phyloP scores from a whole-genome alignment of 2,888 invertebrate genomes.

The Agapetus fuscipes region DNA sequence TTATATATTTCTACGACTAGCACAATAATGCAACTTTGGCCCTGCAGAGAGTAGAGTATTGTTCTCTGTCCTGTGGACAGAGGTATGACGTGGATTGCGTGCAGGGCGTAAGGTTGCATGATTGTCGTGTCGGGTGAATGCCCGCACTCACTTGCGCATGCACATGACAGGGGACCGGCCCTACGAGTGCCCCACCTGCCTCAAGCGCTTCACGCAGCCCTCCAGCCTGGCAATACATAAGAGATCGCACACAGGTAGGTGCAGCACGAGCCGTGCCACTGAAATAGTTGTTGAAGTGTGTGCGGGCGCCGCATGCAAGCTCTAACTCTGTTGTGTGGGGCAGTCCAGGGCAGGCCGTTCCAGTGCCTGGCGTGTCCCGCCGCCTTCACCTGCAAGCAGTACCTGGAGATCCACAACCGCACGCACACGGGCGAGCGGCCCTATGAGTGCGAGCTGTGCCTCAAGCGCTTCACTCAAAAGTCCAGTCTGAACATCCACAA shows the following conservation, averaged over 20 bases:
- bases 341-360: constrained; percentile 50
- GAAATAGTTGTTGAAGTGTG: constrained; percentile 23
- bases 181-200: constrained; percentile 63
- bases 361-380: constrained; percentile 51
- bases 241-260: constrained; percentile 62
- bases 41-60: too few species aligned
- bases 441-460: constrained; percentile 64
- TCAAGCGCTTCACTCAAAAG: constrained; percentile 74
- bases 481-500: constrained; percentile 75
- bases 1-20: too few species aligned
- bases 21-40: too few species aligned
- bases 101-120: too few species aligned
- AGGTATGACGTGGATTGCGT: too few species aligned
- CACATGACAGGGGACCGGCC: constrained; percentile 48
- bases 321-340: constrained; percentile 38
- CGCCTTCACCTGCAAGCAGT: constrained; percentile 50
- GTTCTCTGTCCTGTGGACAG: too few species aligned
- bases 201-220: constrained; percentile 73
- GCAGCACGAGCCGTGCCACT: constrained; percentile 47
- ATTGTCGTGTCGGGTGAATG: too few species aligned
- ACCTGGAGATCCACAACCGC: constrained; percentile 53
- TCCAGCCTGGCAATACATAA: constrained; percentile 74
- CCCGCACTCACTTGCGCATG: constrained; percentile 40
- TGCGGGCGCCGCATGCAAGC: constrained; percentile 21
- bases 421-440: constrained; percentile 50